Evolutionary conservation across 2,113 vertebrate species (phyloP).

Genomic region (Tenebrosternarchus preto): DNA sequence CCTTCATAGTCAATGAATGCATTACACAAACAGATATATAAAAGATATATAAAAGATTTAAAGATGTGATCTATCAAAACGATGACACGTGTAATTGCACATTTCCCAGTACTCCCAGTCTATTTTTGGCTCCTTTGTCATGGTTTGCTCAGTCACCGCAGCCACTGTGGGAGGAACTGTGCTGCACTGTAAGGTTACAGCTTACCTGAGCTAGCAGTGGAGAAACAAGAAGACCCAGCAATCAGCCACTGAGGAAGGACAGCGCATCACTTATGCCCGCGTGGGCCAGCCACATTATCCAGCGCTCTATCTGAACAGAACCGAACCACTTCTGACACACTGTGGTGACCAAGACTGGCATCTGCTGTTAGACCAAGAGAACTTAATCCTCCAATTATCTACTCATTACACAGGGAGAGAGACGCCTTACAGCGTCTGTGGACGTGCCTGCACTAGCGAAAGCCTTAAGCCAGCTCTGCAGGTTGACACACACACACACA

Average conservation of each 20-base stretch:
- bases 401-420: conserved; percentile 40
- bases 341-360: conserved; percentile 50
- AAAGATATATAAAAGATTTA: too few relatives aligned
- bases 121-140: too few relatives aligned
- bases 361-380: conserved; percentile 33
- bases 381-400: conserved; percentile 62
- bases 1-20: too few relatives aligned
- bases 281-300: background rate
- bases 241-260: background rate
- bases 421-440: background rate
- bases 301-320: background rate
- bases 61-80: too few relatives aligned
- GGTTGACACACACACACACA: conserved; percentile 12
- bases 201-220: conserved; percentile 11
- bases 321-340: background rate
- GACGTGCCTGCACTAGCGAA: background rate
- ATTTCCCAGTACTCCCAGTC: too few relatives aligned
- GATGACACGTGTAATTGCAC: too few relatives aligned
- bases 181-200: background rate
- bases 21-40: too few relatives aligned
- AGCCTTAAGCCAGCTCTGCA: background rate
- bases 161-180: background rate
- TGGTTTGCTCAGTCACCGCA: background rate
- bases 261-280: background rate
- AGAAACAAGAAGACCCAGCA: background rate